Base-by-base conservation (phyloP, 2,113 vertebrate genomes). In the Pygoscelis adeliae region DNA sequence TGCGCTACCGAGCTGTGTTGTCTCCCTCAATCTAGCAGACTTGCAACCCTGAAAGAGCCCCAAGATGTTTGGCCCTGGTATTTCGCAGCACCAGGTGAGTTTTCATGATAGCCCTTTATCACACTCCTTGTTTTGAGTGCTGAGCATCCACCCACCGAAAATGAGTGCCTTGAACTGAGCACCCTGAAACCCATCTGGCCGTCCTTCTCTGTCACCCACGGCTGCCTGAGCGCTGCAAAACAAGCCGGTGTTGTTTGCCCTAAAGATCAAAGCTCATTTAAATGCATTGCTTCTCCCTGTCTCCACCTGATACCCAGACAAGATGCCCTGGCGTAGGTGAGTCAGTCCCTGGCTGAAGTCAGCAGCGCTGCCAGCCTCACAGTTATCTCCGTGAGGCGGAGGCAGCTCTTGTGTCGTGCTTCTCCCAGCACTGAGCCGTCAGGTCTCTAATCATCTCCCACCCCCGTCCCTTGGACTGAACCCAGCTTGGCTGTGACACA, bases 271-370 rank as follows among this genome's bases (percentile, higher is more conserved):
- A 95, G 89, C 94, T 95, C 72, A 55, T 96, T 78, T 67, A 50
- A 93, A 94, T 86, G 79, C 79, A 1, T 5, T 19, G 55, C 92
- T 97, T 93, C 90, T 95, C 86, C 71, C 27, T 32, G 82, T 81
- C 90, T 95, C 95, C 76, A 73, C 74, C 71, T 95, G 95, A 90
- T 93, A 94, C 10, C 79, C 90, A 95, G 90, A 94, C 59, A 1
- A 91, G 96, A 95, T 96, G 94, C 89, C 90, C 93, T 10, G 89
- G 77, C 26, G 16, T 4, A 65, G 67, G 42, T 95, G 96, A 95
- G 83, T 96, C 94, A 94, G 72, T 3, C 53, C 13, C 36, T 0
- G 19, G 89, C 94, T 93, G 88, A 55, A 93, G 89, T 10, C 95
- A 78, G 77, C 87, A 56, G 67, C 9, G 0, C 49, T 52, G 56